phyloP scores from a whole-genome alignment of 2,888 invertebrate genomes.

The Coelopa pilipes region DNA sequence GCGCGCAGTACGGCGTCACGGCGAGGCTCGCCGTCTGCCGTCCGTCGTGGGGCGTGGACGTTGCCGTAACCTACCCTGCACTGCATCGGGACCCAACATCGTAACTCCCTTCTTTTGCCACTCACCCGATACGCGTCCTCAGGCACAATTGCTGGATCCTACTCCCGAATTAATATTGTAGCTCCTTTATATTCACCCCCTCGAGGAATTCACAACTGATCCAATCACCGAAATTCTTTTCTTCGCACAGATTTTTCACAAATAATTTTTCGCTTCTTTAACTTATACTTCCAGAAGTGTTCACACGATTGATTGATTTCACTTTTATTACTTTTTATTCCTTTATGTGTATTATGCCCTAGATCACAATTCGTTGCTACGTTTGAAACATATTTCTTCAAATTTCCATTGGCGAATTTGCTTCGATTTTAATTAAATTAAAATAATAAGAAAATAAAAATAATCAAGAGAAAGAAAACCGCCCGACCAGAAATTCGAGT shows the following conservation, averaged over 20 bases:
- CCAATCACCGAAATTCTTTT: too few relatives aligned
- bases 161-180: too few relatives aligned
- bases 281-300: constrained; percentile 9
- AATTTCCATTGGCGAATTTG: constrained; percentile 20
- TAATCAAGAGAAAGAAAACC: constrained; percentile 24
- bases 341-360: not conserved
- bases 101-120: too few relatives aligned
- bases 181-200: too few relatives aligned
- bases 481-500: constrained; percentile 18
- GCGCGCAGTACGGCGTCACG: not conserved
- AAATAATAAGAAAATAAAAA: constrained; percentile 23
- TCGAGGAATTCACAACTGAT: too few relatives aligned
- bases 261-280: not conserved
- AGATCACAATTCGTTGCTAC: constrained; percentile 2
- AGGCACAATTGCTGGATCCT: too few relatives aligned
- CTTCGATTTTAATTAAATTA: constrained; percentile 21
- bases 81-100: too few relatives aligned
- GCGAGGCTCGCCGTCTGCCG: too few relatives aligned
- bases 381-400: constrained; percentile 1
- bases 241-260: too few relatives aligned
- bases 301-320: constrained; percentile 17
- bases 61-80: too few relatives aligned
- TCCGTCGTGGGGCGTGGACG: too few relatives aligned
- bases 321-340: constrained; percentile 1
- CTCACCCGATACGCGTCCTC: too few relatives aligned